Evolutionary conservation across 1,140 invertebrate species (phyloP).

Genomic region (Drosophila parvula): DNA sequence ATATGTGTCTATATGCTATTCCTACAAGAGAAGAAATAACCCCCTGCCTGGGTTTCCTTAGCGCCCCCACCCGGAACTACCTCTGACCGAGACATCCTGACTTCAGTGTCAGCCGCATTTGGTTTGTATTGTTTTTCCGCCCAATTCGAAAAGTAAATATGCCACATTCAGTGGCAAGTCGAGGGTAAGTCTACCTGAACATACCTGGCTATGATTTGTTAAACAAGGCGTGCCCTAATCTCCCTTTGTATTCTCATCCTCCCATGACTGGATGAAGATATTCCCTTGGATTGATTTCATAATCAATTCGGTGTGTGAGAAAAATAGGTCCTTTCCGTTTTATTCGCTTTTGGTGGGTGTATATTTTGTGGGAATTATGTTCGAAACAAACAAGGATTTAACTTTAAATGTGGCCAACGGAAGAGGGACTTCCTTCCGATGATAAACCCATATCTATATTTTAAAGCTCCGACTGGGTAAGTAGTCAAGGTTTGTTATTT

Average conservation of each 20-base stretch:
- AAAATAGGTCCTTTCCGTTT: neutral
- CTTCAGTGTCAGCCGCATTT: constrained; percentile 46
- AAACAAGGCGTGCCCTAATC: constrained; percentile 64
- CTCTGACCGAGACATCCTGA: constrained; percentile 28
- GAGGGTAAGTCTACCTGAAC: neutral
- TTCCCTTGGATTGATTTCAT: neutral
- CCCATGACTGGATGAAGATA: constrained; percentile 8
- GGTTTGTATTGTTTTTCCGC: constrained; percentile 32
- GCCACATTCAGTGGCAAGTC: constrained; percentile 48
- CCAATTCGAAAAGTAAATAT: constrained; percentile 68
- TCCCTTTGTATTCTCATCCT: constrained; percentile 42
- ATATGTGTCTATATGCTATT: constrained; percentile 49
- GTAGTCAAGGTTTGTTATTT: neutral
- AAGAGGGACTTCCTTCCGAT: neutral
- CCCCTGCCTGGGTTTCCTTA: neutral
- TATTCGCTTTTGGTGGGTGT: constrained; percentile 7
- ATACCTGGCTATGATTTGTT: constrained; percentile 63
- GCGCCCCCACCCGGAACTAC: constrained; percentile 7
- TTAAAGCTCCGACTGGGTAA: neutral
- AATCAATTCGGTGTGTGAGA: neutral
- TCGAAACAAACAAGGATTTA: neutral
- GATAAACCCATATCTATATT: neutral
- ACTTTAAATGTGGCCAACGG: neutral
- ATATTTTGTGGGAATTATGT: neutral
- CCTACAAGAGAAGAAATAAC: neutral